Percentiles rank a stretch among this genome's conserved stretches.
Conservation (phyloP, 1,140 invertebrate species). For the Zaprionus africanus region DNA sequence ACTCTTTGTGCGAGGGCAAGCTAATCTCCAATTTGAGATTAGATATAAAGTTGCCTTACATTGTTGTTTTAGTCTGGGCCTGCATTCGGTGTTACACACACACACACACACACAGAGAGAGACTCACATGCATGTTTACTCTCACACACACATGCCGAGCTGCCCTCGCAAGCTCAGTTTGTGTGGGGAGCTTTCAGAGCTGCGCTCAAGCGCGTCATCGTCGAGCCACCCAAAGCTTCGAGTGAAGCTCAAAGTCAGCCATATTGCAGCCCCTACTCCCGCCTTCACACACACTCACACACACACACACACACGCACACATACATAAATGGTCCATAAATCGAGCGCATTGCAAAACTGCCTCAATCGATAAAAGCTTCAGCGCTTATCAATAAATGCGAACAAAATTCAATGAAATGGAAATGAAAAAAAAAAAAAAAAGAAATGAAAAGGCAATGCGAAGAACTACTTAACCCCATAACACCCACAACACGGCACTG, state of each 20-base stretch:
- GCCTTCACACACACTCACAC: background rate
- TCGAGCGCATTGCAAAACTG: slow-evolving; percentile 12
- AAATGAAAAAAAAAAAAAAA: slow-evolving; percentile 1
- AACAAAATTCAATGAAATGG: slow-evolving; percentile 1
- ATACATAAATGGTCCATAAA: slow-evolving; percentile 1
- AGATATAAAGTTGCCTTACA: slow-evolving; percentile 63
- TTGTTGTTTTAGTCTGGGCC: slow-evolving; percentile 41
- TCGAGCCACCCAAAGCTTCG: slow-evolving; percentile 34
- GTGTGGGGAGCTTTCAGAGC: slow-evolving; percentile 32
- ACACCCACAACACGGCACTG: background rate
- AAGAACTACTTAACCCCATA: slow-evolving; percentile 15
- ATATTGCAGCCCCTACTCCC: slow-evolving; percentile 10
- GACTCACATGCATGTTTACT: background rate
- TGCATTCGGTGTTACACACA: slow-evolving; percentile 25
- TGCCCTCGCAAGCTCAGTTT: slow-evolving; percentile 2
- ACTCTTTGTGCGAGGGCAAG: slow-evolving; percentile 29
- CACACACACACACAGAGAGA: slow-evolving; percentile 12
- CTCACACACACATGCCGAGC: slow-evolving; percentile 4
- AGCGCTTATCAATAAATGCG: slow-evolving; percentile 36
- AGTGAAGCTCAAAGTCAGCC: slow-evolving; percentile 38
- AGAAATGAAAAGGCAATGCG: background rate
- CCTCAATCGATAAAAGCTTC: slow-evolving; percentile 48
- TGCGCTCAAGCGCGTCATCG: slow-evolving; percentile 29
- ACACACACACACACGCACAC: background rate
- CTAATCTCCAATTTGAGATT: slow-evolving; percentile 72